Percentiles rank a stretch among this genome's conserved stretches.
These are phyloP conservation scores for Plotosus lineatus DNA, from an alignment of 2,113 vertebrate species.

Conservation along the genomic window DNA sequence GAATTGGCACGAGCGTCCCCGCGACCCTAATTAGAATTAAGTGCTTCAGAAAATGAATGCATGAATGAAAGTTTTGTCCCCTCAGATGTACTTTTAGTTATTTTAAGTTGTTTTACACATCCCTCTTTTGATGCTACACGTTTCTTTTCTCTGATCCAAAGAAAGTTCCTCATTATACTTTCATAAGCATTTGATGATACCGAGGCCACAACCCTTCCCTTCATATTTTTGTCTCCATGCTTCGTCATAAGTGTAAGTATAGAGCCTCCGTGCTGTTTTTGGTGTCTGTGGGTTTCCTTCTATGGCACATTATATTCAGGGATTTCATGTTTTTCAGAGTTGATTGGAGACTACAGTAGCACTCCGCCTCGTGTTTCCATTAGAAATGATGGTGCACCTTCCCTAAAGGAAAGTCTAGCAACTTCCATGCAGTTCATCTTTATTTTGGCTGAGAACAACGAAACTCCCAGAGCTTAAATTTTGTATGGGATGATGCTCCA, in stretches of 20 bases:
- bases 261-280: constrained; percentile 5
- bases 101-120: background rate
- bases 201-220: constrained; percentile 19
- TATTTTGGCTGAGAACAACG: background rate
- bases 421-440: constrained; percentile 9
- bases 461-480: constrained; percentile 19
- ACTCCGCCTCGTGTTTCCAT: constrained; percentile 5
- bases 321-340: background rate
- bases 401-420: background rate
- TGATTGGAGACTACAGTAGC: background rate
- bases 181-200: background rate
- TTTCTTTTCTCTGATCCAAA: background rate
- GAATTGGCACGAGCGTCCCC: too few species aligned
- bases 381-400: constrained; percentile 6
- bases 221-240: background rate
- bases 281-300: constrained; percentile 32
- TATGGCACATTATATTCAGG: constrained; percentile 22
- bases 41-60: too few species aligned
- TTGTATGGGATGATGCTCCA: constrained; percentile 19
- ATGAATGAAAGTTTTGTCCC: too few species aligned
- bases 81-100: background rate
- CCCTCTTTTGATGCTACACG: background rate
- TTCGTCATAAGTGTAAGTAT: constrained; percentile 31
- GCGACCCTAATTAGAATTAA: too few species aligned
- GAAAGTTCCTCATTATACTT: background rate